Percentiles rank a stretch among this genome's conserved stretches.
Evolutionary conservation across 1,140 invertebrate species (phyloP).

Genomic region (Neodiprion virginianus): DNA sequence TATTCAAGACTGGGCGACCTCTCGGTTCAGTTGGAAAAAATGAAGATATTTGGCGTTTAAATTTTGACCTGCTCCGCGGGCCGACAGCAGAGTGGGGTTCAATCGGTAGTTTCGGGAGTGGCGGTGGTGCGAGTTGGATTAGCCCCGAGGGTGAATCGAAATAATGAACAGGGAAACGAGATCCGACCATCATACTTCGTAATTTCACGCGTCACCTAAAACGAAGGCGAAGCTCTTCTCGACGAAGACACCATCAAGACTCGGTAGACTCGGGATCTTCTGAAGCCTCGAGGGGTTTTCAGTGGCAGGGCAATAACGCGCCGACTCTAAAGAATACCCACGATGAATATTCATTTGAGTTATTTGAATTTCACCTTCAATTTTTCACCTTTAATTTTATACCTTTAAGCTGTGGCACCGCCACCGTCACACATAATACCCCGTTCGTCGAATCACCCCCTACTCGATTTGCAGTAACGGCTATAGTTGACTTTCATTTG

Average conservation of each 20-base stretch:
- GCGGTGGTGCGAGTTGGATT: not conserved
- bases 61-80: not conserved
- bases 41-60: not conserved
- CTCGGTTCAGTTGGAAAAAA: too few species aligned
- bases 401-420: not conserved
- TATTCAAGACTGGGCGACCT: too few species aligned
- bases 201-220: conserved; percentile 5
- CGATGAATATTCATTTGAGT: not conserved
- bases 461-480: too few species aligned
- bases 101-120: not conserved
- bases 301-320: not conserved
- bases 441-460: too few species aligned
- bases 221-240: not conserved
- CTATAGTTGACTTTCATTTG: too few species aligned
- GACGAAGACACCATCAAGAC: not conserved
- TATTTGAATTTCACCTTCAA: not conserved
- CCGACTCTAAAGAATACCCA: not conserved
- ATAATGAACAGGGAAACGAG: conserved; percentile 7
- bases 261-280: not conserved
- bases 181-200: conserved; percentile 1
- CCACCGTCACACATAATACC: not conserved
- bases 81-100: not conserved
- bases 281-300: not conserved
- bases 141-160: conserved; percentile 6
- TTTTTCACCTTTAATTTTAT: not conserved